Percentiles rank a stretch among this genome's conserved stretches.
Evolutionary conservation across 1,140 invertebrate genomes (phyloP).

Genomic region (Lanistes nyassanus): DNA sequence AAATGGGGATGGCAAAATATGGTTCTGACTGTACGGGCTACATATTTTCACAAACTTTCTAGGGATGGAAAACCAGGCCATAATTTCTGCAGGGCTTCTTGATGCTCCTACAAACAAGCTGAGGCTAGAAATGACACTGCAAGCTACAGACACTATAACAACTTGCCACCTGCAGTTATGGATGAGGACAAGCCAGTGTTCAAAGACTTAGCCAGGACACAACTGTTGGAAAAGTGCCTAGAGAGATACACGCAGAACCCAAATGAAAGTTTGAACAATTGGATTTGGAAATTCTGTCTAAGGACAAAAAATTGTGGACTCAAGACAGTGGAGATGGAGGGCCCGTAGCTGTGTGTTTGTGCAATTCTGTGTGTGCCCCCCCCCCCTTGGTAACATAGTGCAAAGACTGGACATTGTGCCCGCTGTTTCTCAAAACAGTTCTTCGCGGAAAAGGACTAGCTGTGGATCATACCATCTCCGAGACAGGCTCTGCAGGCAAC

Average conservation of each 20-base stretch:
- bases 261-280: conserved; percentile 4
- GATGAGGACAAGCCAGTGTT: not conserved
- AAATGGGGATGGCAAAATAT: no score
- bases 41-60: conserved; percentile 21
- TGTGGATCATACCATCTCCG: no score
- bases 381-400: no score
- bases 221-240: not conserved
- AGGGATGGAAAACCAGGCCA: conserved; percentile 9
- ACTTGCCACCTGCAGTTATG: not conserved
- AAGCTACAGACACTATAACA: not conserved
- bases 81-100: not conserved
- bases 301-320: no score
- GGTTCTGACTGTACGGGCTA: conserved; percentile 7
- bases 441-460: no score
- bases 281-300: not conserved
- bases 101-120: conserved; percentile 2
- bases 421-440: no score
- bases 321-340: no score
- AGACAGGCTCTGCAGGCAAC: no score
- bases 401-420: no score
- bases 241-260: not conserved
- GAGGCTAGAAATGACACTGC: not conserved
- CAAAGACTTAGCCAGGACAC: not conserved
- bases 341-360: no score
- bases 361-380: no score